These are phyloP conservation scores for Girardinus metallicus DNA, from an alignment of 2,797 vertebrate species.

Conservation along the genomic window DNA sequence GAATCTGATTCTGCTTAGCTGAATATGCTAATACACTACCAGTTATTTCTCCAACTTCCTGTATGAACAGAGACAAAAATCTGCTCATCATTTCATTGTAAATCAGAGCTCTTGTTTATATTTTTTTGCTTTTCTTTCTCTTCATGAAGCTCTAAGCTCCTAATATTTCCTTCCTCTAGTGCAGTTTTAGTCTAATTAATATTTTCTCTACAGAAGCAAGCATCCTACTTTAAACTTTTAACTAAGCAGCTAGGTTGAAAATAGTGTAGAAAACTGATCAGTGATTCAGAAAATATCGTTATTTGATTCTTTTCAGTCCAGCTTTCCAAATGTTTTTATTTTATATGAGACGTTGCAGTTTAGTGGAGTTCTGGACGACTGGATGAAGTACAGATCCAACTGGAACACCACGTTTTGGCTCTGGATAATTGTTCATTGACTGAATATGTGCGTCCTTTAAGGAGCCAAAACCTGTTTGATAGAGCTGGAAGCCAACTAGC, in stretches of 20 bases:
- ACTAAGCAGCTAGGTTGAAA: neutral
- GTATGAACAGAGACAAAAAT: neutral
- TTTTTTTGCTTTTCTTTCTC: neutral
- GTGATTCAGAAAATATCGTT: neutral
- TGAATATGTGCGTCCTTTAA: constrained; percentile 5
- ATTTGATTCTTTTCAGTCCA: neutral
- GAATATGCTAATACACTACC: accelerated
- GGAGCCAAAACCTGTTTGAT: neutral
- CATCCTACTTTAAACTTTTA: neutral
- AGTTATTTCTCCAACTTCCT: neutral
- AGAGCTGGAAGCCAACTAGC: constrained; percentile 10
- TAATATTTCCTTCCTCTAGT: neutral
- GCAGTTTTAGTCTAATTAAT: neutral
- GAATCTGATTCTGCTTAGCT: neutral
- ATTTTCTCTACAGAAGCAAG: neutral
- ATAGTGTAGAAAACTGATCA: neutral
- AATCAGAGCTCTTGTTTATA: neutral
- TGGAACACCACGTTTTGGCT: constrained; percentile 7
- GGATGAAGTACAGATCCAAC: neutral
- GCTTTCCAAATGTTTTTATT: neutral
- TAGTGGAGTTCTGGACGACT: neutral
- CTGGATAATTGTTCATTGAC: constrained; percentile 17
- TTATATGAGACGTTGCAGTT: neutral
- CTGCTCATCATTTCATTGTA: neutral
- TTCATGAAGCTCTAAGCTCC: neutral